Conservation (phyloP, 1,140 invertebrate genomes). For the Ceratosolen solmsi region DNA sequence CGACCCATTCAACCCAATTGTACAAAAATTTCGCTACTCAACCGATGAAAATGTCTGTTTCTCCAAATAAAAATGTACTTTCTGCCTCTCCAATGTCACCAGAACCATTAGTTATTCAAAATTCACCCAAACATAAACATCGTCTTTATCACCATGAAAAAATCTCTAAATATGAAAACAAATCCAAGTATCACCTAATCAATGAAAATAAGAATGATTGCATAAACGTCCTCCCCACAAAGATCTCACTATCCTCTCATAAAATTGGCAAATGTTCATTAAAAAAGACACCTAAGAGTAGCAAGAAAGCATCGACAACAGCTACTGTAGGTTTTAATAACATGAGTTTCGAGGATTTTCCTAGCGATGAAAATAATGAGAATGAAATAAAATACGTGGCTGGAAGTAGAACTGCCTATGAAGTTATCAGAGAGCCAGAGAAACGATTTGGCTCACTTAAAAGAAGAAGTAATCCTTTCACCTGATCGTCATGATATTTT, state of each 20-base stretch:
- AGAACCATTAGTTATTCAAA: conserved; percentile 61
- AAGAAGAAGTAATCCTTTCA: conserved; percentile 80
- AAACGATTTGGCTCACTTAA: conserved; percentile 79
- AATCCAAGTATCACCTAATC: conserved; percentile 75
- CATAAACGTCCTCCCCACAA: conserved; percentile 61
- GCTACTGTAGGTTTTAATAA: conserved; percentile 79
- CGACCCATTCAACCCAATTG: conserved; percentile 45
- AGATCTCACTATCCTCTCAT: conserved; percentile 52
- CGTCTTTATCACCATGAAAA: conserved; percentile 62
- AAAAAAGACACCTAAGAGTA: conserved; percentile 64
- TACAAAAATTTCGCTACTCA: conserved; percentile 49
- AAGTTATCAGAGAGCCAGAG: conserved; percentile 79
- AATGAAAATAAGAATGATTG: conserved; percentile 66
- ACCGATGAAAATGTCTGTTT: conserved; percentile 55
- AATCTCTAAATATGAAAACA: conserved; percentile 64
- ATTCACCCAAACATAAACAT: conserved; percentile 66
- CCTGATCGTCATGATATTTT: conserved; percentile 65
- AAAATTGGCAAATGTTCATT: conserved; percentile 60
- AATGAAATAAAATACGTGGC: conserved; percentile 53
- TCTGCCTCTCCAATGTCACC: conserved; percentile 62
- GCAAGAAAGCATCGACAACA: conserved; percentile 50
- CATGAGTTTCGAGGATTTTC: conserved; percentile 87
- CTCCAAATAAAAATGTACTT: conserved; percentile 51
- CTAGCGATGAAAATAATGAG: conserved; percentile 77
- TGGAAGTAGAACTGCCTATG: conserved; percentile 75